Conservation (phyloP, 2,797 vertebrate genomes). For the Scarus forsteni region DNA sequence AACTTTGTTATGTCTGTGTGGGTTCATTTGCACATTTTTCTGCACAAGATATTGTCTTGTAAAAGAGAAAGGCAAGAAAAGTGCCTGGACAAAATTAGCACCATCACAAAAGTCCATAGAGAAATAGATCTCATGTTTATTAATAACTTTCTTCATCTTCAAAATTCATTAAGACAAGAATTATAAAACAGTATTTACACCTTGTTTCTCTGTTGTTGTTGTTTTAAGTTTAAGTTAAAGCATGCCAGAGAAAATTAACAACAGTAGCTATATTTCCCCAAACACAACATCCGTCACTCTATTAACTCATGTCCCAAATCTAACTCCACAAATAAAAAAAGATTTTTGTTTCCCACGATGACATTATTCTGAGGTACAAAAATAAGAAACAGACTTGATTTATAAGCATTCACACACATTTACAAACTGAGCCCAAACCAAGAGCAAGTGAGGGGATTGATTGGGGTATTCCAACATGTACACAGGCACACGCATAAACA, state of each 20-base stretch:
- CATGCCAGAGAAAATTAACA: constrained; percentile 64
- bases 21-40: not conserved
- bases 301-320: constrained; percentile 54
- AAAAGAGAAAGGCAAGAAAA: not conserved
- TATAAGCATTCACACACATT: constrained; percentile 8
- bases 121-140: constrained; percentile 82
- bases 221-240: constrained; percentile 56
- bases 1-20: no score
- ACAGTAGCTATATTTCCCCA: constrained; percentile 34
- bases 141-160: constrained; percentile 75
- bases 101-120: constrained; percentile 50
- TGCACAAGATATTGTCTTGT: not conserved
- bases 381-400: constrained; percentile 34
- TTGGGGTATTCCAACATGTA: constrained; percentile 1
- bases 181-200: constrained; percentile 83
- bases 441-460: constrained; percentile 4
- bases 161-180: constrained; percentile 79
- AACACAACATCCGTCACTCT: constrained; percentile 12
- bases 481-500: constrained; percentile 1
- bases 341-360: constrained; percentile 40
- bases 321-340: constrained; percentile 38
- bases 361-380: constrained; percentile 72
- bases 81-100: not conserved
- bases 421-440: constrained; percentile 36
- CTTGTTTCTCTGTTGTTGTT: constrained; percentile 40